Evolutionary conservation across 2,113 vertebrate genomes (phyloP).

Genomic region (Nicator chloris): DNA sequence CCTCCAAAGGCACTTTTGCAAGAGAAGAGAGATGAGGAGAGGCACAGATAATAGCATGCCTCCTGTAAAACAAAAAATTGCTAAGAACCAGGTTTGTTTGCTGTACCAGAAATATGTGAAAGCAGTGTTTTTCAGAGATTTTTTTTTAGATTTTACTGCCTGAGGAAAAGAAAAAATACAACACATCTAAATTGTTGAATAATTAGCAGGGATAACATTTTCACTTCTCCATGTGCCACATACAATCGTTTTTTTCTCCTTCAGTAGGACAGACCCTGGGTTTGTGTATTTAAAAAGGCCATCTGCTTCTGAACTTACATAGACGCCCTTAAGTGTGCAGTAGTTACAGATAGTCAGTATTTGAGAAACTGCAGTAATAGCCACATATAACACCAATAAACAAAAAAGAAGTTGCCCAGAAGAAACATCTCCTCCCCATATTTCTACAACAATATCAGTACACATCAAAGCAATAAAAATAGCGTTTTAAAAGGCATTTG

Average conservation of each 20-base stretch:
- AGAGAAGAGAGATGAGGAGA: not conserved
- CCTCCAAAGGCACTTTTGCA: not conserved
- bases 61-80: not conserved
- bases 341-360: not conserved
- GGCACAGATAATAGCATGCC: not conserved
- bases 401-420: not conserved
- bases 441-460: not conserved
- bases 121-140: conserved; percentile 28
- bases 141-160: conserved; percentile 53
- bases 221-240: not conserved
- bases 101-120: not conserved
- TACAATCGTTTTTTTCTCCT: not conserved
- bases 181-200: conserved; percentile 21
- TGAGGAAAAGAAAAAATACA: conserved; percentile 28
- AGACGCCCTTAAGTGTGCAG: not conserved
- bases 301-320: conserved; percentile 3
- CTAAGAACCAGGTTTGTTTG: not conserved
- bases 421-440: not conserved
- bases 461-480: not conserved
- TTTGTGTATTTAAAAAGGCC: not conserved
- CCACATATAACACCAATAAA: not conserved
- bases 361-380: not conserved
- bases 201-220: conserved; percentile 18
- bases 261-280: not conserved
- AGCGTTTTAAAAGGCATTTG: not conserved